phyloP scores from a whole-genome alignment of 1,140 invertebrate genomes.

The Andrena cerasifolii region DNA sequence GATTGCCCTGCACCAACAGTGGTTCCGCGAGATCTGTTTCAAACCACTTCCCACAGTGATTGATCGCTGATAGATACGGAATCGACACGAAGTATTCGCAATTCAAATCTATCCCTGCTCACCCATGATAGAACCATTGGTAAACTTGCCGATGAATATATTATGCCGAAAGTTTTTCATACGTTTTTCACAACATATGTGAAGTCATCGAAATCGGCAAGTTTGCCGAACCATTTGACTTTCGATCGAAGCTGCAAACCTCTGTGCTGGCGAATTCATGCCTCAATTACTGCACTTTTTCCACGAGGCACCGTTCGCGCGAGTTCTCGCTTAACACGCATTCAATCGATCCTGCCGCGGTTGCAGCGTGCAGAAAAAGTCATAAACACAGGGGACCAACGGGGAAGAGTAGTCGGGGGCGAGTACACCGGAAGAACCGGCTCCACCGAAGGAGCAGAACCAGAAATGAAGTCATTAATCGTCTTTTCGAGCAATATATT shows the following conservation, averaged over 20 bases:
- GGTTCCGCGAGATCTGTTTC: neutral
- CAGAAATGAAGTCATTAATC: conserved; percentile 71
- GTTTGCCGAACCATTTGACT: too few relatives aligned
- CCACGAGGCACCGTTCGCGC: too few relatives aligned
- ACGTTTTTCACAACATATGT: too few relatives aligned
- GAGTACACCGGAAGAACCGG: conserved; percentile 51
- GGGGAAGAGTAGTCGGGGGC: conserved; percentile 11
- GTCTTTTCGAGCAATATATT: conserved; percentile 49
- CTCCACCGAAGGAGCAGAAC: conserved; percentile 24
- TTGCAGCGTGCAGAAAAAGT: conserved; percentile 5
- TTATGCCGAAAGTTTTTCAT: too few relatives aligned
- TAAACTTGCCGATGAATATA: too few relatives aligned
- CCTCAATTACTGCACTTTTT: too few relatives aligned
- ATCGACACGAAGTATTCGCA: too few relatives aligned
- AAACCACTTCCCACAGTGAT: neutral
- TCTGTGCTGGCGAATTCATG: too few relatives aligned
- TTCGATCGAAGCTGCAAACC: too few relatives aligned
- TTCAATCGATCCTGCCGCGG: neutral
- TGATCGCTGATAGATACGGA: neutral
- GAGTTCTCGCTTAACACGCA: neutral
- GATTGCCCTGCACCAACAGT: neutral
- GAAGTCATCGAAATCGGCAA: too few relatives aligned
- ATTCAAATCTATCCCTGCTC: too few relatives aligned
- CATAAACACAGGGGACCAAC: neutral
- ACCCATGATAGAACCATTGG: too few relatives aligned